Conservation (phyloP, 2,888 invertebrate genomes). For the Tanytarsus gracilentus region DNA sequence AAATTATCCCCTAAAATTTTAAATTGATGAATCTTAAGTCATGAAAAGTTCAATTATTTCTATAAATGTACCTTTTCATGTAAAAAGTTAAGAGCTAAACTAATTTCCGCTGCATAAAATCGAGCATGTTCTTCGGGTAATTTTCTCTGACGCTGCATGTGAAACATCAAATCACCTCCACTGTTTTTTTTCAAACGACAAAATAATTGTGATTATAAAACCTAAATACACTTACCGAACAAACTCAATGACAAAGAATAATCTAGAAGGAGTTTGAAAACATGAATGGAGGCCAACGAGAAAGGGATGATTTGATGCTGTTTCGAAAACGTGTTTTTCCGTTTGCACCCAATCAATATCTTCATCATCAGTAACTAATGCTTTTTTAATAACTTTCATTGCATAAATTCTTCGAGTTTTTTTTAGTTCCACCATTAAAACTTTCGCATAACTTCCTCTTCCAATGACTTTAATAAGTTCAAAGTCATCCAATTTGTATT, state of each 20-base stretch:
- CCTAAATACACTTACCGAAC: conserved; percentile 50
- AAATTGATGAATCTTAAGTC: neutral
- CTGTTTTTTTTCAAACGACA: no score
- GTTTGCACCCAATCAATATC: conserved; percentile 90
- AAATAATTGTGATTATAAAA: neutral
- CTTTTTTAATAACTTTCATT: conserved; percentile 97
- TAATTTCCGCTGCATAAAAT: conserved; percentile 94
- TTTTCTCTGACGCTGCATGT: conserved; percentile 90
- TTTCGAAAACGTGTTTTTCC: conserved; percentile 96
- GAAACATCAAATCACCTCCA: conserved; percentile 91
- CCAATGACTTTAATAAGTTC: conserved; percentile 91
- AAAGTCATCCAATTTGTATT: conserved; percentile 84
- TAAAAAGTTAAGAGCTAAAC: conserved; percentile 86
- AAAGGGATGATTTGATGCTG: conserved; percentile 95
- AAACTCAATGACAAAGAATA: conserved; percentile 95
- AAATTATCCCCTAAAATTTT: conserved; percentile 61
- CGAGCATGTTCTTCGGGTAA: conserved; percentile 89
- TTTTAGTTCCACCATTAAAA: conserved; percentile 87
- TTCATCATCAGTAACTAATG: conserved; percentile 90
- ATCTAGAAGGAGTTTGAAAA: conserved; percentile 85
- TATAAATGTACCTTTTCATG: conserved; percentile 63
- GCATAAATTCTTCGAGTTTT: conserved; percentile 88
- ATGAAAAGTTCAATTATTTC: conserved; percentile 33
- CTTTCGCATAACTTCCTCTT: conserved; percentile 93
- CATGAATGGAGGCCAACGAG: conserved; percentile 93